Evolutionary conservation across 2,888 invertebrate genomes (phyloP).

Genomic region (Neoscelio sp.): DNA sequence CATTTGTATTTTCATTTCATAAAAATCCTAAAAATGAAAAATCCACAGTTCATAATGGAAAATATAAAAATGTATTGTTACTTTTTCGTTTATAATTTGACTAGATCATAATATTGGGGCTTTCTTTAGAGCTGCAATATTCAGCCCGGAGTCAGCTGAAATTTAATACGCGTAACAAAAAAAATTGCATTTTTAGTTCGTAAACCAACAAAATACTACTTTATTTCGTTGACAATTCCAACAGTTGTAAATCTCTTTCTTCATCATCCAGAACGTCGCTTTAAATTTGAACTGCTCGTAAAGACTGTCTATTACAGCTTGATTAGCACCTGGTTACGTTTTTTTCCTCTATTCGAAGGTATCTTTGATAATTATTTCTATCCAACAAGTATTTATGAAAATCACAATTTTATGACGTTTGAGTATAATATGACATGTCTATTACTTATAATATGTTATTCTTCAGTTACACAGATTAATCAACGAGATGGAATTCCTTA

Average conservation of each 20-base stretch:
- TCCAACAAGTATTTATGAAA: slow-evolving; percentile 69
- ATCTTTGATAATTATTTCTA: slow-evolving; percentile 62
- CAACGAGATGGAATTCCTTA: slow-evolving; percentile 51
- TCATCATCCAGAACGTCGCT: background rate
- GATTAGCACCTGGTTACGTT: slow-evolving; percentile 63
- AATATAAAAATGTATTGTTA: slow-evolving; percentile 49
- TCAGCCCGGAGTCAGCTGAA: slow-evolving; percentile 56
- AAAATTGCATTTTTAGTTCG: slow-evolving; percentile 10
- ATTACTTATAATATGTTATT: slow-evolving; percentile 64
- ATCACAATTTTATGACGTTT: slow-evolving; percentile 66
- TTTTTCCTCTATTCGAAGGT: slow-evolving; percentile 59
- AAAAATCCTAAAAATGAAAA: slow-evolving; percentile 11
- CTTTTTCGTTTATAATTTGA: slow-evolving; percentile 52
- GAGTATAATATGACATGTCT: slow-evolving; percentile 62
- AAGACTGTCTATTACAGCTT: slow-evolving; percentile 63
- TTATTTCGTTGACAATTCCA: slow-evolving; percentile 45
- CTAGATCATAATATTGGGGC: slow-evolving; percentile 64
- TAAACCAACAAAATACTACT: background rate
- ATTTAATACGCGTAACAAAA: slow-evolving; percentile 36
- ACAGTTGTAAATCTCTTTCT: slow-evolving; percentile 14
- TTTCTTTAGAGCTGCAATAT: slow-evolving; percentile 59
- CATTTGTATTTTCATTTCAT: background rate
- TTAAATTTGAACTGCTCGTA: slow-evolving; percentile 54
- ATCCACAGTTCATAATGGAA: slow-evolving; percentile 46
- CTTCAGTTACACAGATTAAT: slow-evolving; percentile 65